Base-by-base conservation (phyloP, 1,140 invertebrate genomes). In the Neodiprion pinetum region DNA sequence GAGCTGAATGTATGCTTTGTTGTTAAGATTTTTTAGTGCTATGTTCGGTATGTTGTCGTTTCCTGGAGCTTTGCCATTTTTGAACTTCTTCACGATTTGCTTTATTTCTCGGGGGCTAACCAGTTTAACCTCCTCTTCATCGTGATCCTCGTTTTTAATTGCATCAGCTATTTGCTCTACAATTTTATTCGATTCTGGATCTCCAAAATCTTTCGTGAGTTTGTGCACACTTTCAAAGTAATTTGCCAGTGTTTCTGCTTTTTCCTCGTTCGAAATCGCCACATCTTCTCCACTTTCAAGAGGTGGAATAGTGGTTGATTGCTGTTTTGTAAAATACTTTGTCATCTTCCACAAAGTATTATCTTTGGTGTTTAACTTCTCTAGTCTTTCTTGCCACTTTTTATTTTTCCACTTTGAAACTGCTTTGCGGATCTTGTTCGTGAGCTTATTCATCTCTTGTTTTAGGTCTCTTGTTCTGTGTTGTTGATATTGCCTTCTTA, bases 11-110 rank as follows among this genome's bases (percentile, higher is more conserved):
- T 65, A 53, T 47, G 69, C 23, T 72, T 76, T 66, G 12, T 72
- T 14, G n/a, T 74, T 74, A 50, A 75, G 49, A 14, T 79, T 65
- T 74, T 79, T 79, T 49, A 79, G 48, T 21, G 70, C 49, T 72
- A 78, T 76, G 47, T 74, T 21, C 47, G 69, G 72, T 50, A 77
- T 77, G 28, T 73, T 48, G 65, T 77, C 71, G 28, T 72, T 50
- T 71, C 74, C 71, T 67, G 70, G 65, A 3, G 72, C 49, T 71
- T 74, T 78, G 10, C 75, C 75, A 40, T 71, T 76, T 70, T 75
- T 78, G 12, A 76, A 48, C 68, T 65, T 74, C 49, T 72, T 73
- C 12, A 79, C 47, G 47, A 49, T 76, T 70, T 23, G 49, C 71
- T 72, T 49, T 48, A 74, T 28, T 75, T 77, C 75, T 73, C 17